These are phyloP conservation scores for Sinocyclocheilus grahami DNA, from an alignment of 2,113 vertebrate species.

Conservation along the genomic window DNA sequence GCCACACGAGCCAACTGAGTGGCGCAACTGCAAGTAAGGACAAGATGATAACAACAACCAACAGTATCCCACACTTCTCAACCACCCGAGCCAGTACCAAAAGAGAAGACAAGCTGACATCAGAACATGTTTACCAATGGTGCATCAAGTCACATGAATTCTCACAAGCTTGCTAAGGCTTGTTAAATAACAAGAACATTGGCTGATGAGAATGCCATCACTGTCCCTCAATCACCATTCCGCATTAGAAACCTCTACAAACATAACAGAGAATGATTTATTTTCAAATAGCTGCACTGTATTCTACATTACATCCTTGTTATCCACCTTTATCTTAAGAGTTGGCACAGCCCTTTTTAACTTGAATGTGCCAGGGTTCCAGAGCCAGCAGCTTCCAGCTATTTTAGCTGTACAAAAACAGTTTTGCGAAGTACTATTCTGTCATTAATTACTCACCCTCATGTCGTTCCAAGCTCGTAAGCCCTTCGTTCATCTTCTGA, in stretches of 20 bases:
- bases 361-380: not conserved
- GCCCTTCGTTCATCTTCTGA: too few species aligned
- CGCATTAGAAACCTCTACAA: not conserved
- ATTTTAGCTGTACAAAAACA: too few species aligned
- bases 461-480: too few species aligned
- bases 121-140: conserved; percentile 25
- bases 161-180: not conserved
- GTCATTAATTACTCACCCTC: too few species aligned
- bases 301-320: not conserved
- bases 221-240: not conserved
- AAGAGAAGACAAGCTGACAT: conserved; percentile 1
- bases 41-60: conserved; percentile 56
- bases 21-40: conserved; percentile 62
- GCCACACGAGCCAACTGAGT: conserved; percentile 65
- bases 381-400: not conserved
- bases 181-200: not conserved
- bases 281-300: not conserved
- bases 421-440: too few species aligned
- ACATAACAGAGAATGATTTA: not conserved
- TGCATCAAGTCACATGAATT: not conserved
- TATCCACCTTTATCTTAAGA: not conserved
- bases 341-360: not conserved
- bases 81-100: not conserved
- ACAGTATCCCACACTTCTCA: conserved; percentile 12
- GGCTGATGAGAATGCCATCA: not conserved